These are phyloP conservation scores for Perca flavescens DNA, from an alignment of 2,113 vertebrate genomes.

Conservation along the genomic window DNA sequence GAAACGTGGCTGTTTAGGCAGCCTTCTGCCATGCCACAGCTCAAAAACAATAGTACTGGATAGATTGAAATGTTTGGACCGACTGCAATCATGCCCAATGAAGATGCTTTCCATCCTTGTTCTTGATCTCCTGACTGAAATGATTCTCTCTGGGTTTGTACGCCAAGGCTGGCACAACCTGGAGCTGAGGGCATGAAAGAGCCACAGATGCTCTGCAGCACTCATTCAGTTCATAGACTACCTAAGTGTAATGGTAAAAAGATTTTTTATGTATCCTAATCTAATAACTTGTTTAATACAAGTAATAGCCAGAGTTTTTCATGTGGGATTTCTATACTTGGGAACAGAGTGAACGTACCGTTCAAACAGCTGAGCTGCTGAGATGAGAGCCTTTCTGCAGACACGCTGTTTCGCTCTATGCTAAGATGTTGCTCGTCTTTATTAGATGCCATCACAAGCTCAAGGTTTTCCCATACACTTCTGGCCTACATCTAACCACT, in stretches of 20 bases:
- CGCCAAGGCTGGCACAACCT: constrained; percentile 56
- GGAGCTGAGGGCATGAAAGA: constrained; percentile 74
- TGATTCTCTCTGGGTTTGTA: constrained; percentile 56
- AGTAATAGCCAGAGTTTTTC: no score
- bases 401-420: no score
- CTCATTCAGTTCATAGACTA: neutral
- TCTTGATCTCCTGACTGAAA: constrained; percentile 75
- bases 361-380: no score
- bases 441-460: no score
- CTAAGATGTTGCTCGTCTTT: neutral
- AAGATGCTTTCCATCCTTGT: constrained; percentile 81
- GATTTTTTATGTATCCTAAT: neutral
- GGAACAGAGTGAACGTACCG: no score
- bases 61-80: neutral
- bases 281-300: neutral
- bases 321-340: no score
- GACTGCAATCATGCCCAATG: constrained; percentile 50
- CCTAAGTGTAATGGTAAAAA: neutral
- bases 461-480: neutral
- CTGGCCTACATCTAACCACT: neutral
- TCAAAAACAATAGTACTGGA: rapidly evolving
- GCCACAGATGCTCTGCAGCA: neutral
- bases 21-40: neutral
- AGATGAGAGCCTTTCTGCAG: no score
- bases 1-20: neutral